A percentile compares a stretch with the other conserved stretches of the same genome.
Evolutionary conservation across 2,888 invertebrate genomes (phyloP).

Genomic region (Ceriagrion tenellum): DNA sequence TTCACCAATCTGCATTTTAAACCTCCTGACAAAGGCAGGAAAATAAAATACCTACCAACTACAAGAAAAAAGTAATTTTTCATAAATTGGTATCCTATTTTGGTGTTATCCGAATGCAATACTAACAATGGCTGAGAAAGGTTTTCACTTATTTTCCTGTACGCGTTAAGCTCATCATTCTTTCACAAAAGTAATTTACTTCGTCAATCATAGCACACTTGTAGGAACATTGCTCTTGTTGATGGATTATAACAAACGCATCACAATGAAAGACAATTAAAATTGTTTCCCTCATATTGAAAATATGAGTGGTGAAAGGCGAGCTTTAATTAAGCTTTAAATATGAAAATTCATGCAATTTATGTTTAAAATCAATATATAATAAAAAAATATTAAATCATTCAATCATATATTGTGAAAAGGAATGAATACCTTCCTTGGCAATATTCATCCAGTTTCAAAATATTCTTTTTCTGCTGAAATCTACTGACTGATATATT

Average conservation of each 20-base stretch:
- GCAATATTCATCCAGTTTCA: background rate
- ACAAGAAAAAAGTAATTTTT: no score
- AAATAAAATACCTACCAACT: no score
- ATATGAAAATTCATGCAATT: background rate
- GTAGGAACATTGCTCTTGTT: background rate
- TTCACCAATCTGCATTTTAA: no score
- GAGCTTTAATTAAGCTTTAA: background rate
- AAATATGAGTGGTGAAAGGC: background rate
- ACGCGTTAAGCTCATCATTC: background rate
- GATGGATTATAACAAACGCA: background rate
- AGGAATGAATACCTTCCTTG: background rate
- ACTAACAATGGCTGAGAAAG: background rate
- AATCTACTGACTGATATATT: no score
- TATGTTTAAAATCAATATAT: no score
- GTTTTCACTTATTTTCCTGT: background rate
- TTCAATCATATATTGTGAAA: background rate
- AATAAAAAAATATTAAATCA: background rate
- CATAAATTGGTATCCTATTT: background rate
- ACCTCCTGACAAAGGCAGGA: no score
- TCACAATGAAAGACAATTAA: background rate
- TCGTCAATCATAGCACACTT: background rate
- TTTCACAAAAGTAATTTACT: no score
- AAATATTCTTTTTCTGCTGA: no score
- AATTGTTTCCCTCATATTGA: background rate
- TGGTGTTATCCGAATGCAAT: background rate